Base-by-base conservation (phyloP, 1,140 invertebrate genomes). In the Chionoecetes opilio region DNA sequence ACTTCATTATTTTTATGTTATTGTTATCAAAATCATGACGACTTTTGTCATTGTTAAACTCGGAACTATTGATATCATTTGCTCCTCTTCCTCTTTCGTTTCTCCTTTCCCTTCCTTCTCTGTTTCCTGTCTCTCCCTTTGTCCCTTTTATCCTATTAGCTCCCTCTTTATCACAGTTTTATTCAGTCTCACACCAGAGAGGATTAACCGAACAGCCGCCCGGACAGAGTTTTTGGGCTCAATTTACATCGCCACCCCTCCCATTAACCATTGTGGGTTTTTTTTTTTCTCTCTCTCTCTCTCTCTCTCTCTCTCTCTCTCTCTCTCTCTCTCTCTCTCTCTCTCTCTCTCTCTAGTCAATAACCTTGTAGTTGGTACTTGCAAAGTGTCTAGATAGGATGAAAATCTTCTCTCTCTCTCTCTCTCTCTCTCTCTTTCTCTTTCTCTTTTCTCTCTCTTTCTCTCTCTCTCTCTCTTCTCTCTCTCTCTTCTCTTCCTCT, bases 261-360 rank as follows among this genome's bases (percentile, higher is more conserved):
- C 63, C 63, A 75, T 75, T 75, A 75, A 75, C 63, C 63, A 75
- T 75, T 75, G n/a, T 75, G 6, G 21, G 26, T 26, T 75, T 75
- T 26, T 75, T 26, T 75, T 26, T 75, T 26, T 75, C 63, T 75
- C 63, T 75, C 63, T 75, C 63, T 75, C 63, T 75, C 63, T 75
- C 63, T 75, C 63, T 75, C 63, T 75, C 63, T 75, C 63, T 75
- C 63, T 75, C 63, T 75, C 63, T 75, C 63, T 75, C 63, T 11
- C 21, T 11, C 6, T 63, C 53, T 63, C 53, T 63, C 53, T 63
- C 53, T 63, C 53, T 63, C 53, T 63, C 53, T 63, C 53, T 63
- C 53, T 63, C 53, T 63, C 53, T 63, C 53, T 63, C 5, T 9
- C 3, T 41, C 38, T 41, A 41, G 38, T 6, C 38, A 41, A 41